These are phyloP conservation scores for Strigamia maritima DNA, from an alignment of 2,888 invertebrate species.

Conservation along the genomic window DNA sequence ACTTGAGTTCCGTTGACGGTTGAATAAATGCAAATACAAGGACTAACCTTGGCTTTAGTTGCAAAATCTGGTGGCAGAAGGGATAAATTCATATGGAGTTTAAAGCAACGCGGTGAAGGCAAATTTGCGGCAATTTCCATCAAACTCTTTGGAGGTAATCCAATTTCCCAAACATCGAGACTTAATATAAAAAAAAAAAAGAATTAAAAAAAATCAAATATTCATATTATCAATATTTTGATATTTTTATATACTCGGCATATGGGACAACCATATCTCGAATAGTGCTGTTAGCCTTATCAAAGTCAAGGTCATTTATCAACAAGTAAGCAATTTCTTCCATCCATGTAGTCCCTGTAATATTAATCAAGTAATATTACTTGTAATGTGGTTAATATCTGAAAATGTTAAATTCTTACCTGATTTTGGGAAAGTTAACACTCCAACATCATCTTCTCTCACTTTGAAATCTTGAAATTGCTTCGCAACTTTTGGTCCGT, in stretches of 20 bases:
- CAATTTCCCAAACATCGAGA: background rate
- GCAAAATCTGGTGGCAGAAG: background rate
- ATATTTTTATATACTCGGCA: background rate
- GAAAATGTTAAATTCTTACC: background rate
- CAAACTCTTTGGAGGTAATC: no score
- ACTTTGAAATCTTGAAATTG: background rate
- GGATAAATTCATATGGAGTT: background rate
- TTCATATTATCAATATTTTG: no score
- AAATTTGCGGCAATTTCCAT: background rate
- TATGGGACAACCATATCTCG: background rate
- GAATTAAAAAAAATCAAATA: background rate
- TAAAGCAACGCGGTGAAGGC: background rate
- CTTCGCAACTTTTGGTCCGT: background rate
- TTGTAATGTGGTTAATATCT: no score
- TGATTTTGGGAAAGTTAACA: background rate
- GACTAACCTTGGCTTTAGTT: background rate
- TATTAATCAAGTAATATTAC: no score
- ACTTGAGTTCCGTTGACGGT: no score
- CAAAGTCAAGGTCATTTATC: slow-evolving; percentile 66
- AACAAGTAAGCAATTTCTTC: slow-evolving; percentile 91
- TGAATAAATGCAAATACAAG: no score
- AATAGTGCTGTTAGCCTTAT: slow-evolving; percentile 61
- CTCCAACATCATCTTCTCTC: background rate
- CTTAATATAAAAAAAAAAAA: background rate
- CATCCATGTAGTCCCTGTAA: slow-evolving; percentile 82